Percentiles rank a stretch among this genome's conserved stretches.
These are phyloP conservation scores for Anthopleura sola DNA, from an alignment of 64 coral and sea anemone species.

Conservation along the genomic window DNA sequence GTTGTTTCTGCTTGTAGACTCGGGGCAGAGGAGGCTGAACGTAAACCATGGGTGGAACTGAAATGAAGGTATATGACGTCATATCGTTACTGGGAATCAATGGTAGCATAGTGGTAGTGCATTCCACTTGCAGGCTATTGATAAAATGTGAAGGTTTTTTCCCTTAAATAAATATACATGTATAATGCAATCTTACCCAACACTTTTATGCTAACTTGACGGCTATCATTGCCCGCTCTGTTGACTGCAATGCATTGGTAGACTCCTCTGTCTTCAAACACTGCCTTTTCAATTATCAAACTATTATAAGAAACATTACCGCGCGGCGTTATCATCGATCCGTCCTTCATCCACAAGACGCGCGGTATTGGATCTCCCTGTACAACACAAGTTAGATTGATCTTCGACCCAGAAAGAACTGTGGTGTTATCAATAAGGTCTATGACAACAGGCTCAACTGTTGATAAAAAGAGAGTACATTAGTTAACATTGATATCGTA, in stretches of 20 bases:
- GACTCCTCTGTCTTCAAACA: neutral
- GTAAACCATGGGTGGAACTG: neutral
- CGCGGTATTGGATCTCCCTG: constrained; percentile 4
- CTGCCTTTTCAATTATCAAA: neutral
- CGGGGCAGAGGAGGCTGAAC: neutral
- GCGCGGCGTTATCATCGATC: neutral
- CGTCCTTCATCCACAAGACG: constrained; percentile 22
- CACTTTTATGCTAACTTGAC: neutral
- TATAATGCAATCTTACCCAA: constrained; percentile 5
- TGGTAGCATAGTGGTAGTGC: too few relatives aligned
- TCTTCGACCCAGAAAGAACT: neutral
- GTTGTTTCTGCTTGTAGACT: neutral
- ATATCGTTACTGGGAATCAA: too few relatives aligned
- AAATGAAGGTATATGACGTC: too few relatives aligned
- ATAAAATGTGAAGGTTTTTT: too few relatives aligned
- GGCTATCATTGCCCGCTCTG: constrained; percentile 10
- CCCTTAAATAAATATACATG: too few relatives aligned
- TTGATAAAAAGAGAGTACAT: neutral
- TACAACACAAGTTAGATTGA: constrained; percentile 17
- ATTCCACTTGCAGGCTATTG: too few relatives aligned
- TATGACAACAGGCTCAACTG: neutral
- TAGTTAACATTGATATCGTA: neutral
- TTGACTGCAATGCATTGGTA: constrained; percentile 15
- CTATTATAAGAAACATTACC: neutral
- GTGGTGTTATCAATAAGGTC: neutral